Evolutionary conservation across 2,888 invertebrate genomes (phyloP).

Genomic region (Tenthredo distinguenda): DNA sequence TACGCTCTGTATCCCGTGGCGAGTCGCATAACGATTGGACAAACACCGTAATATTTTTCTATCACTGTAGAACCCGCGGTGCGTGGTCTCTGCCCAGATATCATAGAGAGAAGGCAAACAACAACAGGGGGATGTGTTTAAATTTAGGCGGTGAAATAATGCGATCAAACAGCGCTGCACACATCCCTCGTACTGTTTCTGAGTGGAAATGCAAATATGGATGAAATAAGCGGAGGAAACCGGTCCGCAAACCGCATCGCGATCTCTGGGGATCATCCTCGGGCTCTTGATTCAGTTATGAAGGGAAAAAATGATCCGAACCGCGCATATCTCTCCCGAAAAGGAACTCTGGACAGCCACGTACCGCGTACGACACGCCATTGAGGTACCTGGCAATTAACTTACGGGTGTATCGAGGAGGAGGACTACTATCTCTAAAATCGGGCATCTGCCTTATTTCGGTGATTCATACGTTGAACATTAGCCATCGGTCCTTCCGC

Average conservation of each 20-base stretch:
- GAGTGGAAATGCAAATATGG: background rate
- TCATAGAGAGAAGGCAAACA: constrained; percentile 52
- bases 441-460: constrained; percentile 38
- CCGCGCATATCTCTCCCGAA: background rate
- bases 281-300: background rate
- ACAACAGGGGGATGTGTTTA: constrained; percentile 70
- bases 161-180: constrained; percentile 68
- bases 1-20: background rate
- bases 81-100: background rate
- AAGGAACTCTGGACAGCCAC: background rate
- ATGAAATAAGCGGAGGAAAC: background rate
- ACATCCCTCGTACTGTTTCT: background rate
- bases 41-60: background rate
- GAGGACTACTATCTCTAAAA: constrained; percentile 35
- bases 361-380: background rate
- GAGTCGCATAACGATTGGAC: background rate
- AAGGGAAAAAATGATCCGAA: background rate
- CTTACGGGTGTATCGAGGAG: background rate
- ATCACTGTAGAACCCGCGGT: background rate
- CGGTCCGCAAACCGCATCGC: background rate
- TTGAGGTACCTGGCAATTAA: background rate
- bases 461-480: background rate
- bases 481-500: background rate
- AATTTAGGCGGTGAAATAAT: constrained; percentile 76
- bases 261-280: background rate